Base-by-base conservation (phyloP, 2,797 vertebrate genomes). In the Clarias fuscus region DNA sequence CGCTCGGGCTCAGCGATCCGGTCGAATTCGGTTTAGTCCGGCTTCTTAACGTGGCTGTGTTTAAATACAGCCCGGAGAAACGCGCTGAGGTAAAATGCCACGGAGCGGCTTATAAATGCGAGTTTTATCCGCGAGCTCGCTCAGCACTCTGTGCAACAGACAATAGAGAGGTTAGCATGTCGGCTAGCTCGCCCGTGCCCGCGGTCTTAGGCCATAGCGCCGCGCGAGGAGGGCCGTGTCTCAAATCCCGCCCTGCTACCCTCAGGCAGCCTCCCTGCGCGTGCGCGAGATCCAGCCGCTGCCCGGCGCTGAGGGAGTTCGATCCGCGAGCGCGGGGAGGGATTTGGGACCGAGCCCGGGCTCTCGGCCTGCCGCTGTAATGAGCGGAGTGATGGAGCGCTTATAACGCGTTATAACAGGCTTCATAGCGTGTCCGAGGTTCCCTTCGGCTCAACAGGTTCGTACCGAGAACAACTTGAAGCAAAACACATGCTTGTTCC, bases 81-180 rank as follows among this genome's bases (percentile, higher is more conserved):
- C 6, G 24, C 59, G 13, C 79, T 27, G 14, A 27, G 0, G 10
- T 14, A 5, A 7, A 48, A 10, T 6, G 20, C 18, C 7, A 13
- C 7, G 24, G 17, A 18, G 2, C 40, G 43, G 24, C 20, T 27
- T 53, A 43, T 22, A 43, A 15, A 2, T 20, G 3, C 0, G 37
- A 27, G 5, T 67, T 84, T 24, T 33, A 15, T 0, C 11, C 8
- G 7, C 72, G 37, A 11, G 40, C 53, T 48, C 56, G 22, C 77
- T 17, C 33, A 18, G 58, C 24, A 5, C 53, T 43, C 62, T 61
- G 30, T 59, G 72, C 2, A 48, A 48, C 18, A 76, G n/a, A 84
- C 82, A 87, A 87, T 73, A 64, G 85, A 64, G 85, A 59, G 15
- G 68, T 76, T 76, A 86, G 71, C 79, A 82, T 68, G 3, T 5